Conservation (phyloP, 2,888 invertebrate species). For the Vandiemenella viatica region DNA sequence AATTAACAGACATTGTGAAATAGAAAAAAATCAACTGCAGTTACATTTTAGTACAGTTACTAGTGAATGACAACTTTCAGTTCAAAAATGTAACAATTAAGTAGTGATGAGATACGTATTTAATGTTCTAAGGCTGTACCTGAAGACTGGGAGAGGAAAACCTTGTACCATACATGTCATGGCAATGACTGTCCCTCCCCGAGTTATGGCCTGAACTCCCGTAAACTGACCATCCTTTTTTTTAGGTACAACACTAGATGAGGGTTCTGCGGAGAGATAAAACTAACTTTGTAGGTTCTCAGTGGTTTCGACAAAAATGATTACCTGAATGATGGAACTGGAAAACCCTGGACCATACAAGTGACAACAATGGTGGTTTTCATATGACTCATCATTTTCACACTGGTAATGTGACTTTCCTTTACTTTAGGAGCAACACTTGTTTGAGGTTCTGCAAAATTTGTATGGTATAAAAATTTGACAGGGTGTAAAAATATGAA, state of each 20-base stretch:
- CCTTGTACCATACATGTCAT: slow-evolving; percentile 43
- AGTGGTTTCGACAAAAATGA: neutral
- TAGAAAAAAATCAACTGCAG: too few relatives aligned
- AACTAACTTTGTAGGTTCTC: neutral
- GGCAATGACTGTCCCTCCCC: slow-evolving; percentile 24
- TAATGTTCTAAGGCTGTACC: too few relatives aligned
- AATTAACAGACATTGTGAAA: too few relatives aligned
- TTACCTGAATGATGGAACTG: slow-evolving; percentile 42
- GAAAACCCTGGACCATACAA: slow-evolving; percentile 58
- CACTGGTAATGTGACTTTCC: slow-evolving; percentile 1
- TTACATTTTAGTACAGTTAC: too few relatives aligned
- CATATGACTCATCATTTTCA: neutral
- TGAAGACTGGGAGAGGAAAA: slow-evolving; percentile 34
- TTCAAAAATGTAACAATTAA: too few relatives aligned
- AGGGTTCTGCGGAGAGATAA: slow-evolving; percentile 20
- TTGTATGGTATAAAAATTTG: neutral
- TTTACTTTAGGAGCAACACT: slow-evolving; percentile 20
- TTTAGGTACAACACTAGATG: slow-evolving; percentile 21
- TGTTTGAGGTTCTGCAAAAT: slow-evolving; percentile 18
- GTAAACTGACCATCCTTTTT: slow-evolving; percentile 21
- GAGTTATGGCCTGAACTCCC: slow-evolving; percentile 16
- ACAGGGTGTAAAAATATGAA: too few relatives aligned
- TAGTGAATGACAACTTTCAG: too few relatives aligned
- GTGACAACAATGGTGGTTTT: neutral
- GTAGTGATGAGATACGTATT: too few relatives aligned